Conservation (phyloP, 2,113 vertebrate species). For the Oreocharis arfaki region DNA sequence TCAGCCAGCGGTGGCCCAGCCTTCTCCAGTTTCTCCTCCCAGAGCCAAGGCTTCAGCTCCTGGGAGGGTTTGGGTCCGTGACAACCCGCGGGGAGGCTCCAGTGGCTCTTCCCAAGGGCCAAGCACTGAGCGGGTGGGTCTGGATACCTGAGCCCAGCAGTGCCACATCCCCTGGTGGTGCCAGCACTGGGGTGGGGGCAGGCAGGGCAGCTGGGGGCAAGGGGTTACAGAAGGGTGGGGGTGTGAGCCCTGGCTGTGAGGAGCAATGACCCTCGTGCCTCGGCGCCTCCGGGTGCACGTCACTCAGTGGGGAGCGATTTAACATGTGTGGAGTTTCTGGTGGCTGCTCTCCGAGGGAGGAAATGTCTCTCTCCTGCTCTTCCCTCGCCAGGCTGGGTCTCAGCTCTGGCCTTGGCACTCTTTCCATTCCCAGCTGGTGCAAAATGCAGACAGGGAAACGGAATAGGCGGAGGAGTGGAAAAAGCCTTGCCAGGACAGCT, state of each 20-base stretch:
- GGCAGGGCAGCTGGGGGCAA: not conserved
- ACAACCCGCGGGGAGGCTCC: not conserved
- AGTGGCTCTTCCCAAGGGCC: not conserved
- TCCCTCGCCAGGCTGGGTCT: not conserved
- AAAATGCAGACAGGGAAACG: not conserved
- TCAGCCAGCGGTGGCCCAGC: not conserved
- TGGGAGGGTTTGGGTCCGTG: not conserved
- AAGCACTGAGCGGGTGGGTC: rapidly evolving
- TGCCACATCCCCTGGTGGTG: not conserved
- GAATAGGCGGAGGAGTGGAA: constrained; percentile 6
- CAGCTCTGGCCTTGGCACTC: not conserved
- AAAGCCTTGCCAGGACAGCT: not conserved
- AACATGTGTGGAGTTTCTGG: not conserved
- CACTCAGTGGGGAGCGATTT: not conserved
- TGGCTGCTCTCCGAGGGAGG: not conserved
- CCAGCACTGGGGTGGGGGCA: not conserved
- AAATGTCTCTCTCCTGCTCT: not conserved
- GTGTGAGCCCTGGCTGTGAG: not conserved
- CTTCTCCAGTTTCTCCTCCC: not conserved
- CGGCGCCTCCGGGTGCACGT: not conserved
- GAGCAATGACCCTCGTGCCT: not conserved
- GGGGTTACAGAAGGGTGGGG: not conserved
- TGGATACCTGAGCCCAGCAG: rapidly evolving
- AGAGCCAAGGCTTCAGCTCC: not conserved
- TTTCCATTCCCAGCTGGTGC: not conserved